Percentiles rank a stretch among this genome's conserved stretches.
phyloP scores from a whole-genome alignment of 2,888 invertebrate species.

The Rambutsinella grinnellia region DNA sequence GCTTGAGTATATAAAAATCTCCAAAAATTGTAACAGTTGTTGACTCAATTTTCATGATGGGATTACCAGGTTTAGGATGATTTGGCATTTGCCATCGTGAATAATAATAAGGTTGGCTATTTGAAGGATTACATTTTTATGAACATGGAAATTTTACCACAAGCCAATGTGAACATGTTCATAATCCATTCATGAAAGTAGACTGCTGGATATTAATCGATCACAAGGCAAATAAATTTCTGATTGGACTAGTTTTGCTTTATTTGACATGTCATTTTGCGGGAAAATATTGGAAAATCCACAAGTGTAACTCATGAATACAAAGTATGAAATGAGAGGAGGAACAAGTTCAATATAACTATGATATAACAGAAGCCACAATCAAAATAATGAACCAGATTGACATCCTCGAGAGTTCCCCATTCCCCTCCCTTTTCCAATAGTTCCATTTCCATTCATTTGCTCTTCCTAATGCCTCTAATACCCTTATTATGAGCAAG shows the following conservation, averaged over 20 bases:
- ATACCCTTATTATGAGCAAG: constrained; percentile 19
- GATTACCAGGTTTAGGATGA: not conserved
- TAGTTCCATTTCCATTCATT: constrained; percentile 16
- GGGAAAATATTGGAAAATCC: not conserved
- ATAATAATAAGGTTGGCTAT: not conserved
- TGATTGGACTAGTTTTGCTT: too few relatives aligned
- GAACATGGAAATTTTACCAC: not conserved
- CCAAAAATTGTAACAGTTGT: not conserved
- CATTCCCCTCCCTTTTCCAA: not conserved
- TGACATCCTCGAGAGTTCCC: not conserved
- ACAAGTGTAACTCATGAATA: not conserved
- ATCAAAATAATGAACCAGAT: not conserved
- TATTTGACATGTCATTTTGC: not conserved
- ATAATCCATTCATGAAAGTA: too few relatives aligned
- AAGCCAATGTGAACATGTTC: too few relatives aligned
- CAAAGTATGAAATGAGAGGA: not conserved
- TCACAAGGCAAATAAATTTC: too few relatives aligned
- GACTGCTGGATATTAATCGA: too few relatives aligned
- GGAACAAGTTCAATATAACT: not conserved
- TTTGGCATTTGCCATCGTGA: not conserved
- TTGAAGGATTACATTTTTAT: not conserved
- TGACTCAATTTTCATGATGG: not conserved
- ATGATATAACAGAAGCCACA: not conserved
- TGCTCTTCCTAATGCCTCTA: constrained; percentile 18
- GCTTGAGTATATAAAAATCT: not conserved